Evolutionary conservation across 2,797 vertebrate species (phyloP), one percentile per base, ranked within the genome.

Genomic region (Alcedo quadribrachys): DNA sequence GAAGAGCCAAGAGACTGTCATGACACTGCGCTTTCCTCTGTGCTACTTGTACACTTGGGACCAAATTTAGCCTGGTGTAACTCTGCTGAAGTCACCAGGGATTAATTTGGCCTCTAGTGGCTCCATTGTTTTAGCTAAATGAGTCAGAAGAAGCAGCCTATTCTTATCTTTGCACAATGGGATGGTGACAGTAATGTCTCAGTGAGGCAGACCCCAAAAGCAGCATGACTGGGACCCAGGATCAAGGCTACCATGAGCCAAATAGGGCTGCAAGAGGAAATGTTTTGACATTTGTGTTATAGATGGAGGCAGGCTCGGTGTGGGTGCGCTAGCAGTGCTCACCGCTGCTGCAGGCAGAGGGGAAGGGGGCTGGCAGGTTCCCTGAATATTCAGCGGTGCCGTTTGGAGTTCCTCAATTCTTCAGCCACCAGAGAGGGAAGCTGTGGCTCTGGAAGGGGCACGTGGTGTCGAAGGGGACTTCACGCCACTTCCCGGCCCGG

Each of bases 401-500:
- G 89, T 87, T 94, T 94, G 95, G 95, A 96, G 96, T 96, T 96
- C 96, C 94, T 94, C 96, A 95, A 96, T 95, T 95, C 86, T 94
- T 92, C 8, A 2, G 90, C 93, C 89, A 78, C 91, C 80, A 11
- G 66, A 95, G 93, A 93, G 87, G 93, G 96, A 96, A 96, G 96
- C 96, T 96, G 96, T 86, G 96, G 96, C 89, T 96, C 93, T 95
- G 94, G 94, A 94, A 93, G 86, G 91, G 89, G 89, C 90, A 63
- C 30, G 93, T 94, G 96, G 92, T 95, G 73, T 92, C 25, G 8
- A 67, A 95, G 90, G 94, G 96, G 94, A 96, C 82, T 96, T 96
- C 94, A 96, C 94, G 3, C 92, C 6, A 15, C 77, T 94, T 96
- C 85, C 89, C 85, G 0, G 45, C 81, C 82, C 15, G 9, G 89